A percentile compares a stretch with the other conserved stretches of the same genome.
Conservation (phyloP, 2,888 invertebrate species). For the Erebia palarica region DNA sequence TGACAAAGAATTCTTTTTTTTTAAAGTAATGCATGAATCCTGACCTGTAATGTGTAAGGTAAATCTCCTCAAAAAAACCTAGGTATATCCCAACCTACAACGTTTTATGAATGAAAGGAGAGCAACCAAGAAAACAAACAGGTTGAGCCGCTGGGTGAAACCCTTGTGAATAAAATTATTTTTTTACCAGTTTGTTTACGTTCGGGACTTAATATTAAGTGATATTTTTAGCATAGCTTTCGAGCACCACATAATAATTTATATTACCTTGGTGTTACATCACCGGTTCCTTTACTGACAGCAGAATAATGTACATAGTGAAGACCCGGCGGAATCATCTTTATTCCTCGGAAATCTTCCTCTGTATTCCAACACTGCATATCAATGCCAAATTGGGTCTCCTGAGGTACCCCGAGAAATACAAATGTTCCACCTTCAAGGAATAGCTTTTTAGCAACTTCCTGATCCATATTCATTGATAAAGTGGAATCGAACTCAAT, state of each 20-base stretch:
- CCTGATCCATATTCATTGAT: slow-evolving; percentile 84
- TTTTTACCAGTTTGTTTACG: too few relatives aligned
- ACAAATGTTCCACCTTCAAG: slow-evolving; percentile 92
- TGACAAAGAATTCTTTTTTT: slow-evolving; percentile 91
- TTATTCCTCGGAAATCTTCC: slow-evolving; percentile 95
- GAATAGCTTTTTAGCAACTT: slow-evolving; percentile 88
- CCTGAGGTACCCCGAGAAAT: slow-evolving; percentile 92
- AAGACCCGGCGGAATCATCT: slow-evolving; percentile 99
- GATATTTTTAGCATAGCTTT: not conserved
- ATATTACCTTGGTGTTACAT: slow-evolving; percentile 84
- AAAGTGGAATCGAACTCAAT: not conserved
- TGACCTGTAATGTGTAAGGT: slow-evolving; percentile 69
- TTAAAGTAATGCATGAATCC: slow-evolving; percentile 94
- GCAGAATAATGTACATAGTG: slow-evolving; percentile 96
- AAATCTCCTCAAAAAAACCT: not conserved
- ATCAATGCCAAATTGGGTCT: slow-evolving; percentile 98
- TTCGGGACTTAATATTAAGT: too few relatives aligned
- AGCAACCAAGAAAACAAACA: too few relatives aligned
- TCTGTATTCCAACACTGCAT: slow-evolving; percentile 91
- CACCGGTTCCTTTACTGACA: slow-evolving; percentile 82
- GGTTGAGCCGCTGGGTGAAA: too few relatives aligned
- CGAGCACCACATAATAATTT: not conserved
- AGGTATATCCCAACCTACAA: too few relatives aligned
- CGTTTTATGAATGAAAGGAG: too few relatives aligned
- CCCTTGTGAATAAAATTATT: too few relatives aligned